These are phyloP conservation scores for Apolygus lucorum DNA, from an alignment of 1,140 invertebrate genomes.

Conservation along the genomic window DNA sequence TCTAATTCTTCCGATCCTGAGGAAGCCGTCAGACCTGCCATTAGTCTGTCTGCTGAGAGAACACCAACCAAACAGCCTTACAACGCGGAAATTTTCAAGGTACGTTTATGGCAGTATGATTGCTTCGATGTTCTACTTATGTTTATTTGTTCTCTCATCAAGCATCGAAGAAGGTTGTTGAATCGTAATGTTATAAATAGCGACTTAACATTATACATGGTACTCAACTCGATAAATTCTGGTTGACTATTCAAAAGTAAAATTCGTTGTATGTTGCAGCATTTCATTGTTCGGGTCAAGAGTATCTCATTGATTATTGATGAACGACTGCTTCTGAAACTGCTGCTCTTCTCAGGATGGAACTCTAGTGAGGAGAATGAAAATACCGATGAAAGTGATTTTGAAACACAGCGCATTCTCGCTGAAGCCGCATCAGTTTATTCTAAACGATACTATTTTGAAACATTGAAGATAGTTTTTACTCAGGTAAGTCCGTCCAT, in stretches of 20 bases:
- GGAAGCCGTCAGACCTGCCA: conserved; percentile 46
- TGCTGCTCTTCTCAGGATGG: conserved; percentile 59
- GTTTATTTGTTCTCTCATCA: too few species aligned
- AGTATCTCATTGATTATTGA: conserved; percentile 79
- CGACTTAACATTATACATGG: neutral
- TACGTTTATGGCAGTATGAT: too few species aligned
- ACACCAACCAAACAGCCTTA: conserved; percentile 55
- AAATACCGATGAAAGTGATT: conserved; percentile 61
- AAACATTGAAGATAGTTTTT: conserved; percentile 67
- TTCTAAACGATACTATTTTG: conserved; percentile 83
- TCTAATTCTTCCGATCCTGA: conserved; percentile 36
- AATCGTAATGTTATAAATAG: too few species aligned
- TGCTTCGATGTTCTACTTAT: too few species aligned
- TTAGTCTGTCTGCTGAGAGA: conserved; percentile 56
- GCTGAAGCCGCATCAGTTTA: conserved; percentile 71
- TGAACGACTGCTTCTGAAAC: conserved; percentile 76
- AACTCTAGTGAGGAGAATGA: conserved; percentile 41
- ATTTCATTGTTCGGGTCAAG: conserved; percentile 71
- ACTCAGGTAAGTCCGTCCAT: conserved; percentile 49
- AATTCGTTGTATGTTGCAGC: conserved; percentile 56
- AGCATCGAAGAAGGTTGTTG: too few species aligned
- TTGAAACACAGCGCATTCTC: conserved; percentile 62
- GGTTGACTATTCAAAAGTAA: neutral
- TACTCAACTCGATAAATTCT: too few species aligned
- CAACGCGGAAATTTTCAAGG: conserved; percentile 67